Base-by-base conservation (phyloP, 1,140 invertebrate genomes). In the Rhopalosiphum padi region DNA sequence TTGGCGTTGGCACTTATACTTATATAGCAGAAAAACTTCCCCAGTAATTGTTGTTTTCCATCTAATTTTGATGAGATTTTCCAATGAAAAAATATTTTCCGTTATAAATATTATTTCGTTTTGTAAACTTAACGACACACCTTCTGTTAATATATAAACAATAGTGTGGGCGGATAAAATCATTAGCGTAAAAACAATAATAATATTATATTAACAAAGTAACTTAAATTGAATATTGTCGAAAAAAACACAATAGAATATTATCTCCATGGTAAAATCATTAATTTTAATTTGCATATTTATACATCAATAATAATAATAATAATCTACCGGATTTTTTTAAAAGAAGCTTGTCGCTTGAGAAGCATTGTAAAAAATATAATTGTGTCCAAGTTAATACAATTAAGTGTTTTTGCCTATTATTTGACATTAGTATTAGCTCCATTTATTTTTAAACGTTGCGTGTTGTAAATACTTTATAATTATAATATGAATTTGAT, bases 261-360 rank as follows among this genome's bases (percentile, higher is more conserved):
- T 77, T 77, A 77, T 30, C 0, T 7, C 60, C 60, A 77, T 5
- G 18, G 18, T n/a, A n/a, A 77, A 77, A 77, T 77, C 60, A 30
- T 77, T 77, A n/a, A 77, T 77, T 77, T 77, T 77, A 77, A 77
- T 77, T 77, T 77, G n/a, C n/a, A n/a, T 15, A 77, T 77, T 68
- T 77, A 77, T 6, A n/a, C 30, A 77, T n/a, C n/a, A n/a, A n/a
- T 3, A 77, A n/a, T 18, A 18, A 68, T n/a, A 68, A 68, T 30
- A 68, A 68, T 77, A n/a, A n/a, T 77, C 4, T n/a, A 77, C 60
- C 11, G 15, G 15, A 77, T 35, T n/a, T 68, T 35, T 15, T n/a
- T n/a, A 77, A 21, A n/a, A 77, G 15, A 77, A 77, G 15, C 4
- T 77, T 11, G 30, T 30, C 60, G 3, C 60, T 68, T 30, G 11